Percentiles rank a stretch among this genome's conserved stretches.
phyloP scores from a whole-genome alignment of 1,140 invertebrate genomes.

The Onthophagus taurus region DNA sequence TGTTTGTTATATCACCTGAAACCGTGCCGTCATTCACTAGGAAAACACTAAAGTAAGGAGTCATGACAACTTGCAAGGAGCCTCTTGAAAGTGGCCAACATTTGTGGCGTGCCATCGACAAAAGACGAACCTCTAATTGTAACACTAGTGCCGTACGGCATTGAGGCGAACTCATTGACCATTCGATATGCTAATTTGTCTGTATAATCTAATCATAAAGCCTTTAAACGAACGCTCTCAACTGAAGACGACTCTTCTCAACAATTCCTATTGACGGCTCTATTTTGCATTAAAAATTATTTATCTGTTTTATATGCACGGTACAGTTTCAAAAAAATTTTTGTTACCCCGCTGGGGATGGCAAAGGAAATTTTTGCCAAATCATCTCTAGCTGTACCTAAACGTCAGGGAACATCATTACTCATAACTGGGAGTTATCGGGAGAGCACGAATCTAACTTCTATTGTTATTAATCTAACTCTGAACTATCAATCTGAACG shows the following conservation, averaged over 20 bases:
- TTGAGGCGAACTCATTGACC: conserved; percentile 17
- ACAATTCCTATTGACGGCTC: background rate
- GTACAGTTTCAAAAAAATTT: background rate
- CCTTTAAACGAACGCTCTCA: background rate
- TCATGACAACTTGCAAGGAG: conserved; percentile 31
- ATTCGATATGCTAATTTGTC: conserved; percentile 21
- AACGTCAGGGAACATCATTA: conserved; percentile 28
- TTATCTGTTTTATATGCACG: background rate
- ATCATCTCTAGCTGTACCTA: conserved; percentile 23
- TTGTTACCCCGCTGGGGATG: background rate
- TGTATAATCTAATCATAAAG: conserved; percentile 9
- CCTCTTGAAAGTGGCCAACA: conserved; percentile 21
- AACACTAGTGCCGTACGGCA: conserved; percentile 15
- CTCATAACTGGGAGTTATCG: conserved; percentile 27
- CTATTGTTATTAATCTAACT: conserved; percentile 29
- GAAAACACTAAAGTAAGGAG: conserved; percentile 28
- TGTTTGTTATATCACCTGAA: conserved; percentile 29
- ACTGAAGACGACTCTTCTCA: background rate
- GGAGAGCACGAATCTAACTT: conserved; percentile 25
- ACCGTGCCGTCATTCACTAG: conserved; percentile 26
- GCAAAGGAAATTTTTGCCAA: conserved; percentile 20
- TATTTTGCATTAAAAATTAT: background rate
- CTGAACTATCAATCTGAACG: conserved; percentile 23
- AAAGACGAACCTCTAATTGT: conserved; percentile 20
- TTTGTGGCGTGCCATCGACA: conserved; percentile 18